Percentiles rank a stretch among this genome's conserved stretches.
Conservation (phyloP, 2,797 vertebrate genomes). For the Chloroceryle inda region DNA sequence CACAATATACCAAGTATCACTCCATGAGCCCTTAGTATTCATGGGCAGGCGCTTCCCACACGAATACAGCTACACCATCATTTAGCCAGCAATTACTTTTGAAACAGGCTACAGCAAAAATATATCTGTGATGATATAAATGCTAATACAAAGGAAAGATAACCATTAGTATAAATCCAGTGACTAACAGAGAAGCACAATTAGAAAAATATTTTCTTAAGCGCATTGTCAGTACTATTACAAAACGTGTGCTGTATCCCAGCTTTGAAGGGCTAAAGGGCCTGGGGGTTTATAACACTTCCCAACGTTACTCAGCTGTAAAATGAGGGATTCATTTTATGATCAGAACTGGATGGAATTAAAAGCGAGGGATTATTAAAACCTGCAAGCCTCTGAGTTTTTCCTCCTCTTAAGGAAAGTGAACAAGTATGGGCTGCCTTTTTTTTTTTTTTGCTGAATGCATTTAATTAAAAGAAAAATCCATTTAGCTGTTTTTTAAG, state of each 20-base stretch:
- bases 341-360: background rate
- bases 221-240: background rate
- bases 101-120: background rate
- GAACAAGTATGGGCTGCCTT: background rate
- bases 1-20: background rate
- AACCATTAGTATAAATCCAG: background rate
- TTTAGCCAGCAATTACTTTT: background rate
- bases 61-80: background rate
- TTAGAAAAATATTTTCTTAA: background rate
- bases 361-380: background rate
- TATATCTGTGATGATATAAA: slow-evolving; percentile 16
- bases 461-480: background rate
- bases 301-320: background rate
- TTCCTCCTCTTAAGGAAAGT: background rate
- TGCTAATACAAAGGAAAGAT: background rate
- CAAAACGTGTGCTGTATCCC: rapidly evolving
- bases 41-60: rapidly evolving
- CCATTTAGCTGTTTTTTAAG: background rate
- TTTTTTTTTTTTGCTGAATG: background rate
- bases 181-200: background rate
- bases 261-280: rapidly evolving
- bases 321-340: background rate
- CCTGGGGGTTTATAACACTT: background rate
- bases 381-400: background rate
- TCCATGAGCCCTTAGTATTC: background rate